These are phyloP conservation scores for Phylloscopus trochiloides DNA, from an alignment of 2,113 vertebrate species.

Conservation along the genomic window DNA sequence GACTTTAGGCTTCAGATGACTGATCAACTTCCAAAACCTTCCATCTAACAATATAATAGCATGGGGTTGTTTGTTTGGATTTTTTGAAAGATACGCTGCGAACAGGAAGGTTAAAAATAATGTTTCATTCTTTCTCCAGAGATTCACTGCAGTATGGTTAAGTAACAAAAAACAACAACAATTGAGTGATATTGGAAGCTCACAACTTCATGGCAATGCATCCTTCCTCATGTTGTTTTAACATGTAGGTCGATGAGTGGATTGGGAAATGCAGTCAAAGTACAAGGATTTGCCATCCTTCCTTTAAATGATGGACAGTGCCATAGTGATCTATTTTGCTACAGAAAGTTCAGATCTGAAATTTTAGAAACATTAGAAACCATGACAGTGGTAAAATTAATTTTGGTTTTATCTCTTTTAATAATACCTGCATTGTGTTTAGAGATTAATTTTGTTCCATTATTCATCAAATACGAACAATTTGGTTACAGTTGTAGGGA, in stretches of 20 bases:
- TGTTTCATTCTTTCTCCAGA: not conserved
- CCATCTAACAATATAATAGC: not conserved
- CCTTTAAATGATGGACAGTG: not conserved
- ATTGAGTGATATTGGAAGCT: not conserved
- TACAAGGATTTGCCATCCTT: not conserved
- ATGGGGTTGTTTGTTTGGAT: not conserved
- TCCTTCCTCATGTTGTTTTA: not conserved
- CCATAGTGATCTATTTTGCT: not conserved
- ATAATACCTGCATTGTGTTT: not conserved
- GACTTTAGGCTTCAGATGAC: not conserved
- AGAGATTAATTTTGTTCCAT: not conserved
- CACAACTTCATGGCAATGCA: not conserved
- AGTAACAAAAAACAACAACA: not conserved
- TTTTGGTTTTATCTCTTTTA: not conserved
- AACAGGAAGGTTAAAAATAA: not conserved
- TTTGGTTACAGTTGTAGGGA: not conserved
- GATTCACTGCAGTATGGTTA: not conserved
- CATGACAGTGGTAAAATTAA: not conserved
- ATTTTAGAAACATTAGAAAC: not conserved
- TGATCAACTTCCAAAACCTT: not conserved
- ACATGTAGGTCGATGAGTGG: not conserved
- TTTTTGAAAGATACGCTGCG: not conserved
- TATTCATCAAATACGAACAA: not conserved
- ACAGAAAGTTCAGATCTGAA: not conserved
- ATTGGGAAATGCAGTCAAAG: not conserved